phyloP scores from a whole-genome alignment of 1,140 invertebrate genomes.

The Conus ventricosus region DNA sequence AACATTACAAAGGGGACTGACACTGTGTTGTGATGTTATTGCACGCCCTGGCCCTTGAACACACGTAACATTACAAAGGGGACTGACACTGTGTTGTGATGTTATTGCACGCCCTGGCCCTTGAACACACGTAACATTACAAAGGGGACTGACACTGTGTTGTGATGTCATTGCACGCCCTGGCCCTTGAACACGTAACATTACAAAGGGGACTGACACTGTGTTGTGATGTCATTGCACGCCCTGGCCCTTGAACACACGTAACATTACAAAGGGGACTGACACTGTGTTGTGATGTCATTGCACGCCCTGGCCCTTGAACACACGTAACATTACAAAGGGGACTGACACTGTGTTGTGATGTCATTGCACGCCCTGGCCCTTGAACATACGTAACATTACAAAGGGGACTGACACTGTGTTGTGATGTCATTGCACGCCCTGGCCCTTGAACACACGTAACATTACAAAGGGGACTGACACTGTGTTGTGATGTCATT shows the following conservation, averaged over 20 bases:
- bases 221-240: slow-evolving; percentile 5
- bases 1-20: neutral
- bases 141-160: too few relatives aligned
- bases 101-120: slow-evolving; percentile 29
- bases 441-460: slow-evolving; percentile 1
- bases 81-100: too few relatives aligned
- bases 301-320: slow-evolving; percentile 29
- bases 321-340: neutral
- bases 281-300: too few relatives aligned
- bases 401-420: neutral
- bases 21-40: neutral
- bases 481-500: neutral
- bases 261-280: neutral
- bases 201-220: neutral
- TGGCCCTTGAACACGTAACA: neutral
- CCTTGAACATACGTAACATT: neutral
- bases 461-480: neutral
- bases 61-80: neutral
- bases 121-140: neutral
- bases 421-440: slow-evolving; percentile 19
- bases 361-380: slow-evolving; percentile 24
- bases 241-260: slow-evolving; percentile 18
- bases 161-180: slow-evolving; percentile 23
- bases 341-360: too few relatives aligned
- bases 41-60: slow-evolving; percentile 23